Evolutionary conservation across 2,113 vertebrate genomes (phyloP), one percentile per base, ranked within the genome.

Genomic region (Dissostichus mawsoni): DNA sequence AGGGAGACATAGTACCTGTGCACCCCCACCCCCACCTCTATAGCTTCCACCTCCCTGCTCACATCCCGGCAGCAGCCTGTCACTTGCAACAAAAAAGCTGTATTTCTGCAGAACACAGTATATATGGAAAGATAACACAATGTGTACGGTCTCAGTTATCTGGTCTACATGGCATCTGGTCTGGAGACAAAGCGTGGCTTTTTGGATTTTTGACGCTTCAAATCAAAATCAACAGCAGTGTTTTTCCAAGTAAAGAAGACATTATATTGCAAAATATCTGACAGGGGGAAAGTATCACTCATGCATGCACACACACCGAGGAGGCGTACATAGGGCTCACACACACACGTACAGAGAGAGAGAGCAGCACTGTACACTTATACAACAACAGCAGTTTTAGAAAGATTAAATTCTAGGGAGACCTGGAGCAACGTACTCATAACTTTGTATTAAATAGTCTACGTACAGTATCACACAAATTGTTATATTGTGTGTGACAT

Each of bases 131-230:
- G 63, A 78, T 59, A 69, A 62, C 5, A 8, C 10, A 0, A 4
- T 14, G 18, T 77, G 57, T 25, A 64, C 56, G 16, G 59, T 79
- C 57, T 50, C 33, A 63, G 68, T 36, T 48, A 16, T 16, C 18
- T 25, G 7, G 62, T 53, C 33, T 69, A 33, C 80, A 25, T 63
- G 29, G 47, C 23, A 50, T 56, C 20, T 69, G 20, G n/a, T 55
- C 5, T 1, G 48, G 18, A 33, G 63, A 73, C 18, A 73, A 48
- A 53, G 16, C 51, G 25, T 13, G 56, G 63, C 33, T 68, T 77
- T 76, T 76, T 61, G 51, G 45, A 52, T 76, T 84, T 48, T 73
- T 57, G 69, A 84, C 23, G 2, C 83, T 82, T 86, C 41, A 69
- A 68, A 81, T 79, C 44, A 69, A 78, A 86, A 48, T 78, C 20